Base-by-base conservation (phyloP, 2,888 invertebrate genomes). In the Lochmaea crataegi region DNA sequence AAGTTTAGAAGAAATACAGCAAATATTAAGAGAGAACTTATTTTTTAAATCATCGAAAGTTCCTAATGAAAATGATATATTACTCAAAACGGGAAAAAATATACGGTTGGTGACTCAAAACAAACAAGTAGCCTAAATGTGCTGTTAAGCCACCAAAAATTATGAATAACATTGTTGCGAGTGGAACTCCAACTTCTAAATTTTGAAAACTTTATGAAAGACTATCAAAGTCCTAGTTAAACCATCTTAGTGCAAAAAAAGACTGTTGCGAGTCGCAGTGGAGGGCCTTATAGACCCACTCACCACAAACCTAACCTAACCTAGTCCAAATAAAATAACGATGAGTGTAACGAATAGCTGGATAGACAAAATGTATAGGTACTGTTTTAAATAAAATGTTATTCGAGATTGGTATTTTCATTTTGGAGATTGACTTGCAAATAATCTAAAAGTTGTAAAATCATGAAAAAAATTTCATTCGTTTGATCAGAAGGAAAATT, bases 1-100 rank as follows among this genome's bases (percentile, higher is more conserved):
- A 48, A 71, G 60, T 38, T 56, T 84, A 71, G 84, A 84, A 65
- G 83, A 84, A 77, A 84, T 84, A 65, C 84, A 84, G 69, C 76
- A 80, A 53, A 82, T 84, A 65, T 76, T 84, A 22, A 84, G 83
- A n/a, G 58, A 45, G 10, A 53, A 53, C 16, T 7, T 53, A 16
- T 53, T 53, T 16, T 18, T 53, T 10, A 53, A 53, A 9, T 16
- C 16, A 18, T 2, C 53, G 9, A 53, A 53, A 53, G 18, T 53
- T 53, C 16, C 10, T 6, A 53, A 9, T 16, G 53, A 53, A 7
- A 53, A 53, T 53, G 18, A 16, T 53, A 53, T 53, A 1, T 16
- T 16, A 53, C 16, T 53, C 1, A 16, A 16, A 16, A 9, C 16
- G 18, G 18, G 16, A 16, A 53, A 16, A 18, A 53, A 18, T 53